These are phyloP conservation scores for Turdus rufiventris DNA, from an alignment of 2,113 vertebrate genomes.

Conservation along the genomic window DNA sequence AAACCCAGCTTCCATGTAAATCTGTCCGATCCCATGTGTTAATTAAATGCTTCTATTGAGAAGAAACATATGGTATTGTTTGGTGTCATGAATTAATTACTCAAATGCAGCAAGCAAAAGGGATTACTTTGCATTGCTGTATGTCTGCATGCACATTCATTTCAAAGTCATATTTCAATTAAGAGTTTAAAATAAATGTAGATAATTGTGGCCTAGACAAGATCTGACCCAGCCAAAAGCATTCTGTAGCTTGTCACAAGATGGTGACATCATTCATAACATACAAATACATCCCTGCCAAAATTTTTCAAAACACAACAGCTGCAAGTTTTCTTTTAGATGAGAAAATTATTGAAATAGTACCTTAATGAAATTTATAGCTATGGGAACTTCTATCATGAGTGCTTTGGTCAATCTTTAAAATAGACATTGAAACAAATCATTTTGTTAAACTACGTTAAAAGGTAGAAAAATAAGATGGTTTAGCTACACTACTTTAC, in stretches of 20 bases:
- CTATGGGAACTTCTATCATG: neutral
- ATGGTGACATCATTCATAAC: conserved; percentile 43
- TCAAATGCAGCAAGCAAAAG: neutral
- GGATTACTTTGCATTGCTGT: neutral
- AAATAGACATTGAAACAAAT: neutral
- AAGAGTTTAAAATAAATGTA: neutral
- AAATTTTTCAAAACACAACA: conserved; percentile 35
- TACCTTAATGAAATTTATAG: neutral
- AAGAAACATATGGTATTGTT: neutral
- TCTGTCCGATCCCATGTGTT: neutral
- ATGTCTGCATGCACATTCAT: neutral
- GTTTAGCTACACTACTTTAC: neutral
- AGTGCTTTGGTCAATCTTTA: neutral
- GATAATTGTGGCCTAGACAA: neutral
- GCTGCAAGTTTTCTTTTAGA: conserved; percentile 41
- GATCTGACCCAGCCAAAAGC: conserved; percentile 5
- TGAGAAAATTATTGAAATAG: neutral
- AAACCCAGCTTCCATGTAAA: neutral
- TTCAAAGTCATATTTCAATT: neutral
- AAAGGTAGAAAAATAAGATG: neutral
- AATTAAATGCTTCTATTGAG: neutral
- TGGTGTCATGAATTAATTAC: neutral
- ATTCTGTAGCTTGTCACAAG: conserved; percentile 53
- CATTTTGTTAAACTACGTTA: neutral
- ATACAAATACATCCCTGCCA: conserved; percentile 22